Conservation (phyloP, 1,140 invertebrate species). For the Bombyx mori region DNA sequence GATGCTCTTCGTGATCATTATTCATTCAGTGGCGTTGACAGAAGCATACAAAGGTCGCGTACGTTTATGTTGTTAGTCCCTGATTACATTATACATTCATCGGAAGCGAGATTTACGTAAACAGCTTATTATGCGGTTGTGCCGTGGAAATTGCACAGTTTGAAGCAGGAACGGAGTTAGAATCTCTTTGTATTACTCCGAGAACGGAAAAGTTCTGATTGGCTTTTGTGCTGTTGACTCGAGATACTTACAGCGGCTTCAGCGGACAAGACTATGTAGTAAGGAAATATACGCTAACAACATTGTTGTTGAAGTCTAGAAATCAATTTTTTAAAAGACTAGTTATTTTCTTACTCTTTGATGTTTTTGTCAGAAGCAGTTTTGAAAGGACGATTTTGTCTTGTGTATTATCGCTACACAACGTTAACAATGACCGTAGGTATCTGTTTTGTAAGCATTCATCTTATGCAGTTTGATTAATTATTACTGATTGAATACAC, state of each 20-base stretch:
- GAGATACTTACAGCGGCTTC: background rate
- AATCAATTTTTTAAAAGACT: too few relatives aligned
- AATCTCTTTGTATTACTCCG: background rate
- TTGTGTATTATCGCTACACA: too few relatives aligned
- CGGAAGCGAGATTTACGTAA: slow-evolving; percentile 44
- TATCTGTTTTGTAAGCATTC: too few relatives aligned
- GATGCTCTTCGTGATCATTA: background rate
- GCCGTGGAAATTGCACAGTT: slow-evolving; percentile 19
- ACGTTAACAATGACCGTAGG: too few relatives aligned
- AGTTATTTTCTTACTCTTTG: too few relatives aligned
- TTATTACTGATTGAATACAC: too few relatives aligned
- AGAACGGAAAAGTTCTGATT: background rate
- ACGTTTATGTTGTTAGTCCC: slow-evolving; percentile 31
- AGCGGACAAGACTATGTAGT: background rate
- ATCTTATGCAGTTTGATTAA: too few relatives aligned
- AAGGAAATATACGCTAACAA: background rate
- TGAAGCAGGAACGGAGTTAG: slow-evolving; percentile 2
- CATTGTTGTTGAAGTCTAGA: background rate
- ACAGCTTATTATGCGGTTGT: slow-evolving; percentile 42
- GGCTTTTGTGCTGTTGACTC: background rate
- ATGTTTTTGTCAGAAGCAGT: too few relatives aligned
- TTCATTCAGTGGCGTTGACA: slow-evolving; percentile 10
- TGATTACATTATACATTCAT: slow-evolving; percentile 61
- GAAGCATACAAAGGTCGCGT: slow-evolving; percentile 18
- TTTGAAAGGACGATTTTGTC: too few relatives aligned